Evolutionary conservation across 2,888 invertebrate species (phyloP).

Genomic region (Amblyjoppa fuscipennis): DNA sequence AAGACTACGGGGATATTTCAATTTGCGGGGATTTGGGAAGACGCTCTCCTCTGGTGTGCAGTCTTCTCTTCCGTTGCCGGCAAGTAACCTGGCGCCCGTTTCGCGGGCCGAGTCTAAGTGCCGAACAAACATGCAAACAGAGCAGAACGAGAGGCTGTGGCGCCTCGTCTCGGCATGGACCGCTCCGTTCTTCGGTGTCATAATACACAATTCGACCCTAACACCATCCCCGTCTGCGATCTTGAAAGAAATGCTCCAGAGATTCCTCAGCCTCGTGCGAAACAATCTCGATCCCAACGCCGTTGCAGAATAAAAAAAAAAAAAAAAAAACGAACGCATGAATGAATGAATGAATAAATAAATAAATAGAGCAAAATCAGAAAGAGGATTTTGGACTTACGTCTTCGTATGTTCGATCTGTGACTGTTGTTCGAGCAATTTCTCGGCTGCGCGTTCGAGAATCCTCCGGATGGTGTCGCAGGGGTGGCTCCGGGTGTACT

Average conservation of each 20-base stretch:
- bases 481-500: conserved; percentile 87
- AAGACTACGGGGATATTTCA: conserved; percentile 81
- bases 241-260: conserved; percentile 41
- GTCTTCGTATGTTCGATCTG: conserved; percentile 87
- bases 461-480: conserved; percentile 81
- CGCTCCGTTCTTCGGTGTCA: conserved; percentile 2
- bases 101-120: conserved; percentile 59
- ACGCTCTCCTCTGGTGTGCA: conserved; percentile 67
- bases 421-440: conserved; percentile 83
- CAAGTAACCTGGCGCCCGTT: conserved; percentile 42
- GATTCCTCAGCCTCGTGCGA: conserved; percentile 12
- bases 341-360: neutral
- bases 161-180: conserved; percentile 32
- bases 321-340: neutral
- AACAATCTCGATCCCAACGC: conserved; percentile 14
- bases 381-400: conserved; percentile 80
- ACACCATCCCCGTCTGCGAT: conserved; percentile 33
- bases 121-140: conserved; percentile 70
- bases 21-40: conserved; percentile 79
- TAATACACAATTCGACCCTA: conserved; percentile 47
- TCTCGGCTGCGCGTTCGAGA: conserved; percentile 84
- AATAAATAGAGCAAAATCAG: neutral
- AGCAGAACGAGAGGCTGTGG: conserved; percentile 53
- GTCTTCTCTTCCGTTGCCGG: neutral
- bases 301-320: neutral